Base-by-base conservation (phyloP, 2,113 vertebrate species). In the Podarcis muralis region DNA sequence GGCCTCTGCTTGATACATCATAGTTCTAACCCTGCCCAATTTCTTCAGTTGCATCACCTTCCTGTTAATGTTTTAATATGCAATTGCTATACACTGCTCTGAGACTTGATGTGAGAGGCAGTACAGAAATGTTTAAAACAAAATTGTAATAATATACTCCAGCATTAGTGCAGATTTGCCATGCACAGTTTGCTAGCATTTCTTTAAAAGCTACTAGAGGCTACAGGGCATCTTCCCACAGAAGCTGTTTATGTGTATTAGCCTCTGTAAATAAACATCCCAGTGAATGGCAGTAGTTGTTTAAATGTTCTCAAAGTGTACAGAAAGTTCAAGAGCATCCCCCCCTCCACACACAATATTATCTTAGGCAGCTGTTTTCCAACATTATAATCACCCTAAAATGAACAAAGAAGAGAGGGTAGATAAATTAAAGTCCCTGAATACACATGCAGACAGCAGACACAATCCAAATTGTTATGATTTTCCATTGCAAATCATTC, bases 361-460 rank as follows among this genome's bases (percentile, higher is more conserved):
- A 76, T 77, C 74, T 68, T 53, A 68, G 81, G 8, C 81, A 88
- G 62, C 62, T 57, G 30, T 83, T 88, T 83, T 68, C 74, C 40
- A 88, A 69, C 40, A 18, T 32, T 35, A 68, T 77, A 27, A 13
- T 37, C 30, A 7, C 23, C 6, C 72, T 23, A 35, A 78, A 66
- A 77, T 20, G 40, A 53, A 83, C 37, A 88, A 83, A 76, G 71
- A 35, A 53, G 25, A 23, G 75, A 86, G 65, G n/a, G 68, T 40
- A 35, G 48, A 82, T 43, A 40, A 43, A 79, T 66, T 71, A 72
- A 87, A 32, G 23, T 12, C 37, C 74, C 30, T 40, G 11, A 40
- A 43, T 16, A 20, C 2, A 23, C 62, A 40, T 3, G 16, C 32
- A 7, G 43, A 0, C 30, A 7, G 35, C 0, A 81, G 6, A 83